Percentiles rank a stretch among this genome's conserved stretches.
Conservation (phyloP, 2,888 invertebrate species). For the Chrysina gloriosa region DNA sequence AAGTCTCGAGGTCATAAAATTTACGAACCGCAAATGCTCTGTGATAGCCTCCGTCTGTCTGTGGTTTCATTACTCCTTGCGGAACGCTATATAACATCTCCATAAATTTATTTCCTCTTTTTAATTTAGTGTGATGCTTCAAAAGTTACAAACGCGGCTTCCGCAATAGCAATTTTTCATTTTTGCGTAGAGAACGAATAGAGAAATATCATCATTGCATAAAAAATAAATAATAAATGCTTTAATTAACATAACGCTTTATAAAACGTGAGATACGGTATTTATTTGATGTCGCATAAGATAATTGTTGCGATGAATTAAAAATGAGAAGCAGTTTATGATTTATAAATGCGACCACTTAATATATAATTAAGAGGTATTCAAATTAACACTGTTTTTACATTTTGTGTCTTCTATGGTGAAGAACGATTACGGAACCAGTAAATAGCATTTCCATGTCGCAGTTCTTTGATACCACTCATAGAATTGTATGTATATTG, state of each 20-base stretch:
- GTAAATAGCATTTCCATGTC: too few species aligned
- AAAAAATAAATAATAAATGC: not conserved
- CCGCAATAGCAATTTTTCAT: conserved; percentile 10
- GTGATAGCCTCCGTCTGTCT: conserved; percentile 17
- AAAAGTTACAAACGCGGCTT: not conserved
- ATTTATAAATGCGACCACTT: too few species aligned
- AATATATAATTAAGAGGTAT: too few species aligned
- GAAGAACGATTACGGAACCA: too few species aligned
- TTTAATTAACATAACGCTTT: not conserved
- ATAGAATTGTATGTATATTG: too few species aligned
- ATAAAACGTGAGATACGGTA: not conserved
- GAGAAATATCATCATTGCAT: not conserved
- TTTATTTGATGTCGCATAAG: not conserved
- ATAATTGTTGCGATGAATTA: not conserved
- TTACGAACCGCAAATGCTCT: conserved; percentile 27
- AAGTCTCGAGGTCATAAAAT: conserved; percentile 29
- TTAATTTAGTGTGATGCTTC: conserved; percentile 3
- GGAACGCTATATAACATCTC: conserved; percentile 23
- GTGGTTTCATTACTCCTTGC: conserved; percentile 24
- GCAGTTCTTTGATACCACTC: too few species aligned
- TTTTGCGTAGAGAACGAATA: not conserved
- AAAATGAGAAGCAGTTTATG: too few species aligned
- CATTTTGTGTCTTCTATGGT: too few species aligned
- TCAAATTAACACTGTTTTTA: too few species aligned
- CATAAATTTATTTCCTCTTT: conserved; percentile 32